A percentile compares a stretch with the other conserved stretches of the same genome.
These are phyloP conservation scores for Takifugu bimaculatus DNA, from an alignment of 2,113 vertebrate genomes.

Conservation along the genomic window DNA sequence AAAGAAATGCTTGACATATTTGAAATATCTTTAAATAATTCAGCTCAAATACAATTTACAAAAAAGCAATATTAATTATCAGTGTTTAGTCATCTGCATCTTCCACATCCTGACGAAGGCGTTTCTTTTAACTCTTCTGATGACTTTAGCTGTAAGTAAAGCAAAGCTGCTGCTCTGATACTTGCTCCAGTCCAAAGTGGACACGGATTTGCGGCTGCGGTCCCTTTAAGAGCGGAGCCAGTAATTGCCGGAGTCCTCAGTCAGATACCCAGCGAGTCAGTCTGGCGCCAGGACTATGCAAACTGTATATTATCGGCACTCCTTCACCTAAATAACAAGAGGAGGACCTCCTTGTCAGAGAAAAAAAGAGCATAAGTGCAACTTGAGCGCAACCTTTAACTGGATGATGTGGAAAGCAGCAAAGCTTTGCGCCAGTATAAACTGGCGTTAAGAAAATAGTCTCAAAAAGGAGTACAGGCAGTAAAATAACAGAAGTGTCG, in stretches of 20 bases:
- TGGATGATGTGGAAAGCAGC: slow-evolving; percentile 66
- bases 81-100: background rate
- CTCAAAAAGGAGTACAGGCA: slow-evolving; percentile 6
- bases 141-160: background rate
- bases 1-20: background rate
- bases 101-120: background rate
- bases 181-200: slow-evolving; percentile 35
- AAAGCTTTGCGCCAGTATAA: slow-evolving; percentile 11
- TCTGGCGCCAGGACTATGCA: slow-evolving; percentile 89
- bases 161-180: slow-evolving; percentile 8
- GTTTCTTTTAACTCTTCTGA: background rate
- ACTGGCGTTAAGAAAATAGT: too few species aligned
- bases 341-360: slow-evolving; percentile 76
- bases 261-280: slow-evolving; percentile 84
- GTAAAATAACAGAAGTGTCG: slow-evolving; percentile 6
- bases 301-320: slow-evolving; percentile 91
- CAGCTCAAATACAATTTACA: background rate
- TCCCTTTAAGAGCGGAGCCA: slow-evolving; percentile 83
- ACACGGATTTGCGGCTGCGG: slow-evolving; percentile 60
- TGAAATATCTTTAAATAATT: background rate
- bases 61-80: too few species aligned
- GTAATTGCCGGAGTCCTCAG: slow-evolving; percentile 76
- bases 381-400: slow-evolving; percentile 79
- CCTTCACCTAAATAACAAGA: slow-evolving; percentile 82
- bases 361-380: slow-evolving; percentile 68